These are phyloP conservation scores for Manis crassicaudata DNA, from an alignment of 2,797 vertebrate species.

Conservation along the genomic window DNA sequence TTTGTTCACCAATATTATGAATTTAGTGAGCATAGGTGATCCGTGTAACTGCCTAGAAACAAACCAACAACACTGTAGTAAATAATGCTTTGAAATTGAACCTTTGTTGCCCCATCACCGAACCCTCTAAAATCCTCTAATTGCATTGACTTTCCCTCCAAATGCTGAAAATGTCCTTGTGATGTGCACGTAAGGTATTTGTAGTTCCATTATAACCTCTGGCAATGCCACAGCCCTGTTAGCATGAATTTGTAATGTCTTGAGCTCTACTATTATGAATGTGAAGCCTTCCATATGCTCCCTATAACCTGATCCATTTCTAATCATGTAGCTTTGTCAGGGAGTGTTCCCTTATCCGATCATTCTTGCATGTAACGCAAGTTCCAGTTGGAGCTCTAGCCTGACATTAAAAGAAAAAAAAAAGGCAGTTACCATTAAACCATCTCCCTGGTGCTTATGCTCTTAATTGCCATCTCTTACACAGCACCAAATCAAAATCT, in stretches of 20 bases:
- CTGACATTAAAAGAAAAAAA: conserved; percentile 56
- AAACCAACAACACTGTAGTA: conserved; percentile 79
- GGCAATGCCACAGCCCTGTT: conserved; percentile 76
- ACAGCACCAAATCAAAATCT: conserved; percentile 78
- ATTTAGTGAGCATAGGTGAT: conserved; percentile 82
- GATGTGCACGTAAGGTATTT: conserved; percentile 76
- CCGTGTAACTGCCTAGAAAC: conserved; percentile 82
- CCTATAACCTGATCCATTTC: conserved; percentile 70
- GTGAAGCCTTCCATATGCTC: conserved; percentile 64
- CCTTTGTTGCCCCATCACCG: conserved; percentile 77
- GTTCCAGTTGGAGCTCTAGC: conserved; percentile 80
- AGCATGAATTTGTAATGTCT: conserved; percentile 81
- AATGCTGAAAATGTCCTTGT: conserved; percentile 76
- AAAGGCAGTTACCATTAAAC: conserved; percentile 78
- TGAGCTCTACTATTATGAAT: conserved; percentile 78
- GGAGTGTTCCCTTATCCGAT: conserved; percentile 73
- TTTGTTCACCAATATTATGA: conserved; percentile 80
- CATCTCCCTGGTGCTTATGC: conserved; percentile 80
- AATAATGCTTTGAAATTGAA: conserved; percentile 80
- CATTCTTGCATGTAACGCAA: conserved; percentile 80
- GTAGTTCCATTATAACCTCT: conserved; percentile 77
- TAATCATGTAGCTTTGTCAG: conserved; percentile 79
- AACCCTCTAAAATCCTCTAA: conserved; percentile 67
- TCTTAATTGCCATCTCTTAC: conserved; percentile 76
- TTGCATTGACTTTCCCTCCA: conserved; percentile 72